These are phyloP conservation scores for Caenorhabditis auriculariae DNA, from an alignment of 2,888 invertebrate species.

Conservation along the genomic window DNA sequence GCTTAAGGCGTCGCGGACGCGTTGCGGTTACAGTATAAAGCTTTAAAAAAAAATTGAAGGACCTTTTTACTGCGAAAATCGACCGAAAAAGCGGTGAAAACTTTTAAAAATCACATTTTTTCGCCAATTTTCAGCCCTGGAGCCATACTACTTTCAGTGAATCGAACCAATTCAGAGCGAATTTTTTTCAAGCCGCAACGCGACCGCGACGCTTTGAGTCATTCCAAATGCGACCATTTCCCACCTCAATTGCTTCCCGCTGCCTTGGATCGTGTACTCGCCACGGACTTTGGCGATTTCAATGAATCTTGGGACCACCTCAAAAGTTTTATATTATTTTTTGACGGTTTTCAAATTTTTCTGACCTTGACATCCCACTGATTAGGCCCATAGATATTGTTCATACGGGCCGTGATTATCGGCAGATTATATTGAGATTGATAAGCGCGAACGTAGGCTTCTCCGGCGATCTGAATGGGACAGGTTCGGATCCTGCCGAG, in stretches of 20 bases:
- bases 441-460: constrained; percentile 54
- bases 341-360: neutral
- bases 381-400: constrained; percentile 62
- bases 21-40: too few species aligned
- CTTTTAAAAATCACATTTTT: too few species aligned
- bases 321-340: neutral
- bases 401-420: constrained; percentile 57
- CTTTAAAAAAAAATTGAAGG: too few species aligned
- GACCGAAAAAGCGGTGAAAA: too few species aligned
- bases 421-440: constrained; percentile 48
- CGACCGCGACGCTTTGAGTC: too few species aligned
- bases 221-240: too few species aligned
- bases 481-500: too few species aligned
- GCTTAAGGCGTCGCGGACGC: too few species aligned
- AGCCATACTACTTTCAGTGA: neutral
- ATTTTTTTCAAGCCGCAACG: too few species aligned
- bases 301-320: constrained; percentile 60
- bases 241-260: constrained; percentile 50
- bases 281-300: constrained; percentile 52
- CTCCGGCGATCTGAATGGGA: constrained; percentile 49
- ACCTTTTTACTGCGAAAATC: too few species aligned
- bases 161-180: neutral
- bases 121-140: too few species aligned
- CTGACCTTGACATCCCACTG: constrained; percentile 61
- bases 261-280: constrained; percentile 60